These are phyloP conservation scores for Prunella fulvescens DNA, from an alignment of 2,113 vertebrate species.

Conservation along the genomic window DNA sequence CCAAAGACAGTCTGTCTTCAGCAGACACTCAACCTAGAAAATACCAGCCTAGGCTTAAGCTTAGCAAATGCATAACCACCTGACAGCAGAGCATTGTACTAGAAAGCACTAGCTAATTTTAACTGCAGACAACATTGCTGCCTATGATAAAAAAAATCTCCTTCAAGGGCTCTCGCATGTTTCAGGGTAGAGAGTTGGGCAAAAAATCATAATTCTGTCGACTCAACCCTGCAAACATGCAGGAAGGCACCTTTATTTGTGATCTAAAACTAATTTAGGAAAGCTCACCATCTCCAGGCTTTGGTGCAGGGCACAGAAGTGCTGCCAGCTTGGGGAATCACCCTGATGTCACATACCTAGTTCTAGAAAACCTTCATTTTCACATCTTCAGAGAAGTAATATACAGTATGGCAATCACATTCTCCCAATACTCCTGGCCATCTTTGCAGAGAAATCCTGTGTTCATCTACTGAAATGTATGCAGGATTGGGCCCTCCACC, in stretches of 20 bases:
- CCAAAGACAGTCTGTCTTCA: not conserved
- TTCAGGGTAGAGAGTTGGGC: not conserved
- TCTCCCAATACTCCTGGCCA: not conserved
- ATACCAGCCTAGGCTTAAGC: not conserved
- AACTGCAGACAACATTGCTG: not conserved
- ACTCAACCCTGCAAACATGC: not conserved
- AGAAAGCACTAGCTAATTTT: not conserved
- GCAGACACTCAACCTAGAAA: not conserved
- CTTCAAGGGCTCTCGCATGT: not conserved
- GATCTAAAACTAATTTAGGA: not conserved
- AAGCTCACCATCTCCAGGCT: not conserved
- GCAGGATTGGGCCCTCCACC: not conserved
- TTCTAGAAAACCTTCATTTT: not conserved
- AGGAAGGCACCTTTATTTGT: not conserved
- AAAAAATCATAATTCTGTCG: not conserved
- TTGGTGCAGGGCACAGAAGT: not conserved
- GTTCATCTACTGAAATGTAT: not conserved
- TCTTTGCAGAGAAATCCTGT: not conserved
- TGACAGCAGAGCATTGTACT: not conserved
- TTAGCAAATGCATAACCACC: not conserved
- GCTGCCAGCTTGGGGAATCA: not conserved
- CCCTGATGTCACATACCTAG: not conserved
- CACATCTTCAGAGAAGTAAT: not conserved
- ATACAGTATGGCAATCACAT: not conserved
- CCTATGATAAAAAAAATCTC: not conserved